phyloP scores from a whole-genome alignment of 2,888 invertebrate genomes.

The Torymus tubicola region DNA sequence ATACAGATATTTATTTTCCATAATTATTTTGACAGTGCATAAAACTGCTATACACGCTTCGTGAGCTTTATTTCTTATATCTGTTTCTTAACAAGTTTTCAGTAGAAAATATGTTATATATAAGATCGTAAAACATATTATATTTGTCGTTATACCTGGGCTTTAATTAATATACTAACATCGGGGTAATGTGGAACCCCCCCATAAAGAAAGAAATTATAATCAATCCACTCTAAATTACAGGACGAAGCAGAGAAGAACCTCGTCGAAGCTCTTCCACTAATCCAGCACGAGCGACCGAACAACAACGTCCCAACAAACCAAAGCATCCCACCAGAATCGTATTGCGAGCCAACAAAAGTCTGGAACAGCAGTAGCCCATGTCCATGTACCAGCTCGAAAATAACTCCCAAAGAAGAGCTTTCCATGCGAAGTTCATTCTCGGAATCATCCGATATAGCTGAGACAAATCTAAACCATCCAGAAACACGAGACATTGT shows the following conservation, averaged over 20 bases:
- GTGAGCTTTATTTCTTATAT: too few species aligned
- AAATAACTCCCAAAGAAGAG: constrained; percentile 34
- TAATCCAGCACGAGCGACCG: constrained; percentile 52
- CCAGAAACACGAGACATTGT: not conserved
- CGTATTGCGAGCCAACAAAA: constrained; percentile 40
- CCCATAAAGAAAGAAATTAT: too few species aligned
- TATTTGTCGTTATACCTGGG: too few species aligned
- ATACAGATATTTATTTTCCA: too few species aligned
- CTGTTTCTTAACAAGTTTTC: too few species aligned
- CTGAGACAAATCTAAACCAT: constrained; percentile 3
- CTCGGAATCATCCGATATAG: constrained; percentile 30
- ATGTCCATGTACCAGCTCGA: constrained; percentile 34
- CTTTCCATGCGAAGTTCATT: constrained; percentile 26
- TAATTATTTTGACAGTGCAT: too few species aligned
- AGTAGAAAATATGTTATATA: too few species aligned
- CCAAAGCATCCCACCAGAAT: constrained; percentile 21
- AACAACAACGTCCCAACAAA: constrained; percentile 28
- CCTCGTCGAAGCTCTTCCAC: constrained; percentile 49
- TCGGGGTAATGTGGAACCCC: too few species aligned
- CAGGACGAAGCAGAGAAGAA: constrained; percentile 52
- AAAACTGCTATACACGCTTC: too few species aligned
- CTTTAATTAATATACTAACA: too few species aligned
- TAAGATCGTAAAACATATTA: too few species aligned
- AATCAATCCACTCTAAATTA: not conserved
- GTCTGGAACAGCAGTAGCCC: constrained; percentile 35